Conservation (phyloP, 2,797 vertebrate species). For the Urosaurus nigricauda region DNA sequence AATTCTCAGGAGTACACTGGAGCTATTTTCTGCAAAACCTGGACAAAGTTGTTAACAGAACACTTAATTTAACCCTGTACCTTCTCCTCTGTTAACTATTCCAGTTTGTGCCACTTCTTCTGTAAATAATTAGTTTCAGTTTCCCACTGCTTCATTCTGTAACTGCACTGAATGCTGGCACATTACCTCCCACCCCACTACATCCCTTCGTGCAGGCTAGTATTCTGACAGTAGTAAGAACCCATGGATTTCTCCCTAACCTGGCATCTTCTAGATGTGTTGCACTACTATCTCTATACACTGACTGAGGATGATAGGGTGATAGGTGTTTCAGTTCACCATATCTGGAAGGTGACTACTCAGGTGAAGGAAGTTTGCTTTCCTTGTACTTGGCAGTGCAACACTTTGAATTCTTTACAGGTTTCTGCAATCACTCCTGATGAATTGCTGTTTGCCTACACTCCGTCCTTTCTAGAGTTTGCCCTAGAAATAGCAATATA, state of each 20-base stretch:
- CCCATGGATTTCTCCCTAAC: not conserved
- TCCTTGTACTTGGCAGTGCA: not conserved
- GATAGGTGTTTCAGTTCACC: not conserved
- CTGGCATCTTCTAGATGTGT: no score
- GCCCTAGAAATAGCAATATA: not conserved
- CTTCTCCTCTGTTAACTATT: not conserved
- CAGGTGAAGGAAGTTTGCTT: not conserved
- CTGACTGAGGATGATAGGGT: no score
- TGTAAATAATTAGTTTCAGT: not conserved
- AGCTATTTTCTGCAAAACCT: not conserved
- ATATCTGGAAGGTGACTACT: not conserved
- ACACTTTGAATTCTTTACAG: not conserved
- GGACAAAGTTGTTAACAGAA: not conserved
- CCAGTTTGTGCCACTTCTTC: not conserved
- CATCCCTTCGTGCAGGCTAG: not conserved
- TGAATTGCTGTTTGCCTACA: not conserved
- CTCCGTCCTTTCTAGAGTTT: not conserved
- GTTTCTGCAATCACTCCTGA: not conserved
- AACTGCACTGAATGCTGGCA: not conserved
- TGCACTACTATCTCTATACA: no score
- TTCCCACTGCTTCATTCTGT: not conserved
- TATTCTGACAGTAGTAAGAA: not conserved
- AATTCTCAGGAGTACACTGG: not conserved
- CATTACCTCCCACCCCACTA: not conserved
- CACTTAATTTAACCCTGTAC: not conserved